A percentile compares a stretch with the other conserved stretches of the same genome.
These are phyloP conservation scores for Crocuta crocuta DNA, from an alignment of 2,113 vertebrate species.

Conservation along the genomic window DNA sequence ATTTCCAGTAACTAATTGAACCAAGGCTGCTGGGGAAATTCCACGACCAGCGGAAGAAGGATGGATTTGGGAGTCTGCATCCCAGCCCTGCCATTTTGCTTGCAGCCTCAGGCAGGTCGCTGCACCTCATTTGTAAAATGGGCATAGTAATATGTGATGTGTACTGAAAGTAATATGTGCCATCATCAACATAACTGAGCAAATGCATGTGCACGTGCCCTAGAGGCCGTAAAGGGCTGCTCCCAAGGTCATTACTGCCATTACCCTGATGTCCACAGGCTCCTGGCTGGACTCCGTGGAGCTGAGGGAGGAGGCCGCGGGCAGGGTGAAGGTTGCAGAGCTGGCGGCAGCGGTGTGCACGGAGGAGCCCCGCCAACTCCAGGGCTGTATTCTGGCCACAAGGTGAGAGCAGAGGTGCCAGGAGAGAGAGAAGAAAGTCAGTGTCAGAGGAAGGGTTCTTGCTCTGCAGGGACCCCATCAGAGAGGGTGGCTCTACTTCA, in stretches of 20 bases:
- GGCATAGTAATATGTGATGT: background rate
- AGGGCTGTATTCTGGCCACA: slow-evolving; percentile 82
- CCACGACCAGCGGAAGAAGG: background rate
- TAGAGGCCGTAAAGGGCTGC: background rate
- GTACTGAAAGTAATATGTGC: background rate
- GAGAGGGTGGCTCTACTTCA: background rate
- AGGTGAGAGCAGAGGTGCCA: background rate
- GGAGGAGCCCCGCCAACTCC: slow-evolving; percentile 81
- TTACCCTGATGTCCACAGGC: slow-evolving; percentile 93
- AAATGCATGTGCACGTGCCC: background rate
- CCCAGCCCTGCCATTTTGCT: background rate
- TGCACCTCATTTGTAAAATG: background rate
- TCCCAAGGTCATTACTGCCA: rapidly evolving
- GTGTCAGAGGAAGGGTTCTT: background rate
- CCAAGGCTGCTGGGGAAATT: background rate
- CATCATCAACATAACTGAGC: background rate
- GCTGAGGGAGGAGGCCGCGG: slow-evolving; percentile 84
- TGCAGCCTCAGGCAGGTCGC: background rate
- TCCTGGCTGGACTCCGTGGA: slow-evolving; percentile 82
- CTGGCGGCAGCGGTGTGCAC: slow-evolving; percentile 83
- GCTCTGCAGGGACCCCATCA: background rate
- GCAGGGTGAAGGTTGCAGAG: slow-evolving; percentile 91
- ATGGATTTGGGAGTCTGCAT: background rate
- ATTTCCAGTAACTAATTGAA: background rate
- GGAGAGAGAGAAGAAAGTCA: background rate